Base-by-base conservation (phyloP, 1,140 invertebrate genomes). In the Plectrocnemia conspersa region DNA sequence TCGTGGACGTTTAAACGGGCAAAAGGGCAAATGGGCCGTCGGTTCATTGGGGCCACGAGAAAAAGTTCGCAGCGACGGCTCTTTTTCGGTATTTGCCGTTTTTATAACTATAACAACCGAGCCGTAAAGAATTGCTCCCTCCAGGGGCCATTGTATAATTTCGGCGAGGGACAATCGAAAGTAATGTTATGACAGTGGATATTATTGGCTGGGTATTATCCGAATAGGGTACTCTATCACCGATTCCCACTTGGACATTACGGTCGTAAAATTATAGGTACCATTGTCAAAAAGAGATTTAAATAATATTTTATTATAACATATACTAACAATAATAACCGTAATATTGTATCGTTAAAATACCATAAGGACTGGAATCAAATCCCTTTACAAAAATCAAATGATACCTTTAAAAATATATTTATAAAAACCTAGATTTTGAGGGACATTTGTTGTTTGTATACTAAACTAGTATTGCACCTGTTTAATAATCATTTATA, bases 1-100 rank as follows among this genome's bases (percentile, higher is more conserved):
- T 56, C 53, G 54, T 46, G 53, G 49, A 52, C 58, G 54, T 52
- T 54, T 55, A 54, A 56, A 52, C 52, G 55, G 41, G 52, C 55
- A 52, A 52, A 52, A n/a, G 56, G 58, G 58, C 52, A 48, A 35
- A 52, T 55, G 32, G 52, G 27, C 52, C 25, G 32, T 38, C 53
- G 54, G 49, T 52, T 56, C 58, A 60, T 56, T 52, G 49, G 36
- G 32, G 29, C 32, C 18, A 3, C 22, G 46, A 15, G 9, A 10
- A 16, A 16, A 27, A 24, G 18, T 7, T 23, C 3, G 21, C n/a
- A n/a, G n/a, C n/a, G 21, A n/a, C 11, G 41, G 10, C 25, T 16
- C 18, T 38, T 5, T 38, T 7, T 38, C 5, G 6, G 7, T 22
- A 50, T 50, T 50, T 50, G 33, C 47, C 33, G 36, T 38, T 32